Conservation (phyloP, 1,140 invertebrate genomes). For the Drosophila athabasca region DNA sequence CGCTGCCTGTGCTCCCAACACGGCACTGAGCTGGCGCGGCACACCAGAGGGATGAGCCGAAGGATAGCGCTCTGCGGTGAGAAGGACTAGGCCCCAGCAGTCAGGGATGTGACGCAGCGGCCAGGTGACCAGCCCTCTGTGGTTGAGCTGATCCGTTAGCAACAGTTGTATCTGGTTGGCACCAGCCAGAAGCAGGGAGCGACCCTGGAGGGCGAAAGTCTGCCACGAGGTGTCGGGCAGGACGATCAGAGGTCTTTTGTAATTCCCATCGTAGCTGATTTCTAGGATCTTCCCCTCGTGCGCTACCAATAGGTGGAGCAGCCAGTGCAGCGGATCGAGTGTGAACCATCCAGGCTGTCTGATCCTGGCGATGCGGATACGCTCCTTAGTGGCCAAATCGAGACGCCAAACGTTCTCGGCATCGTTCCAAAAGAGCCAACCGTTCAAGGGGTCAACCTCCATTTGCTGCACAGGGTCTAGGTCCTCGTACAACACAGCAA, state of each 20-base stretch:
- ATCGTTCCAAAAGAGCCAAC: constrained; percentile 92
- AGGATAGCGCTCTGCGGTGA: constrained; percentile 85
- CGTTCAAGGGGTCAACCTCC: constrained; percentile 96
- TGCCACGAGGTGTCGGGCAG: constrained; percentile 16
- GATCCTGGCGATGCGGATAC: constrained; percentile 18
- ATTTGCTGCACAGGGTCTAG: constrained; percentile 86
- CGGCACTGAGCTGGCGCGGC: constrained; percentile 90
- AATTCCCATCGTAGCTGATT: constrained; percentile 88
- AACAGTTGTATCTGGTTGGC: constrained; percentile 86
- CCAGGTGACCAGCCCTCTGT: constrained; percentile 83
- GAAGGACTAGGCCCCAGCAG: constrained; percentile 38
- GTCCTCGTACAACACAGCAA: neutral
- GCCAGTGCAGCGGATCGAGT: constrained; percentile 89
- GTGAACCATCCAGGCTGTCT: constrained; percentile 87
- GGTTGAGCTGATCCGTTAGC: constrained; percentile 89
- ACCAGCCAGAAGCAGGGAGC: constrained; percentile 61
- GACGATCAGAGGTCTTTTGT: neutral
- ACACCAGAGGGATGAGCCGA: constrained; percentile 90
- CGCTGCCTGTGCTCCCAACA: constrained; percentile 89
- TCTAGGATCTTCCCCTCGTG: constrained; percentile 91
- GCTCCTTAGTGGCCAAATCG: constrained; percentile 86
- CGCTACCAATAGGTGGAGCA: constrained; percentile 89
- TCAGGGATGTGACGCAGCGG: constrained; percentile 80
- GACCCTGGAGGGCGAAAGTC: constrained; percentile 34
- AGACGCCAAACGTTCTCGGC: constrained; percentile 89